Evolutionary conservation across 2,797 vertebrate genomes (phyloP), one percentile per base, ranked within the genome.

Genomic region (Neoniphon sammara): DNA sequence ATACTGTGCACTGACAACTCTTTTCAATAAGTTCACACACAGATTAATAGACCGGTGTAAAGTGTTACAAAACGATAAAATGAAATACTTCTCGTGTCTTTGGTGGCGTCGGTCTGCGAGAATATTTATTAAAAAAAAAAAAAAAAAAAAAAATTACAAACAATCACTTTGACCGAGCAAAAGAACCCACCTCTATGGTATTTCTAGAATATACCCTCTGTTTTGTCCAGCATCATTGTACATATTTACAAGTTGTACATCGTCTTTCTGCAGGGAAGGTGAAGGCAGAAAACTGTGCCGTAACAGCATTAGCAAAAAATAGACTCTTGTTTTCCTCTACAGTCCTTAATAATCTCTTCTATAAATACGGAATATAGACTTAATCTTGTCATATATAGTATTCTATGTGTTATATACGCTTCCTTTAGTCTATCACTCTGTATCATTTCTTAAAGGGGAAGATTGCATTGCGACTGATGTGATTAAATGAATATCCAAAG

Each of bases 211-310:
- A 68, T 44, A 5, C 30, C 31, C 14, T 77, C 55, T 15, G n/a
- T 65, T 54, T 44, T 20, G 6, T 73, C 60, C 65, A 36, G 58
- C 68, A 42, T 84, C 87, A 92, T 85, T 91, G 75, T 91, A 90
- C 92, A 90, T 94, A 96, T 97, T 94, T 96, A 96, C 95, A 96
- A 34, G 77, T 81, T 90, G 80, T 88, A 90, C 78, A 90, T 85
- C 66, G 7, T 67, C 25, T 25, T 47, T 77, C 71, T 80, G 85
- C 68, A 84, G 84, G 87, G n/a, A 87, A 91, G 70, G 89, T 89
- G 83, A 85, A 92, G 84, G 77, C 83, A 87, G 75, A 59, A 73
- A 76, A 81, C 44, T 75, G 6, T 12, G 20, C 34, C 52, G 25
- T 70, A 85, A 68, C 27, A 25, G 39, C 59, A 36, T 55, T 63